Base-by-base conservation (phyloP, 2,797 vertebrate genomes). In the Labeo calbasu region DNA sequence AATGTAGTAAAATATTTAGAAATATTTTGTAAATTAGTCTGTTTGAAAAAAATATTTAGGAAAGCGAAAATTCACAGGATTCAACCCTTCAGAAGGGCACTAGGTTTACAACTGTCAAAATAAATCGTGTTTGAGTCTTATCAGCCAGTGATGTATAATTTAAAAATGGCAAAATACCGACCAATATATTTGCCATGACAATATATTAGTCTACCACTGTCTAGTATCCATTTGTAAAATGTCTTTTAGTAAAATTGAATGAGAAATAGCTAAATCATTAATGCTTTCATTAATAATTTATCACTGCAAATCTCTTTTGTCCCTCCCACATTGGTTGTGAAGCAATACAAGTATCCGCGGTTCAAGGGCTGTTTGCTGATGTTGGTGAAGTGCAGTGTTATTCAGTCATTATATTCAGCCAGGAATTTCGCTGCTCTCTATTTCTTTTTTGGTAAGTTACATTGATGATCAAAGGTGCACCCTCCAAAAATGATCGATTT, bases 331-430 rank as follows among this genome's bases (percentile, higher is more conserved):
- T 79, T 86, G 82, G 77, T 82, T 84, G 89, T 92, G 84, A 87
- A 99, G 98, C 97, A 98, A 94, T 97, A 96, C 92, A 99, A 99
- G 90, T 99, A 98, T 87, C 93, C 98, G 78, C 95, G 94, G 75
- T 99, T 99, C 91, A 96, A 98, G 86, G 95, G 96, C 88, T 94
- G 94, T 50, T 90, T 98, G 76, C 92, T 94, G 36, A 91, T 95
- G 84, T 93, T 99, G 51, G 78, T 97, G 87, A 97, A 95, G 79
- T 96, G 96, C 91, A 97, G 98, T 36, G 94, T 95, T 79, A 88
- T 95, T 91, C 96, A 98, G 86, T 96, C 98, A 0, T 84, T 99
- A 0, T 97, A 97, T 92, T 95, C 96, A 53, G 81, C 96, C 87
- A 96, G 97, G 88, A 99, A 97, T 92, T 98, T 93, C 92, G 93